Percentiles rank a stretch among this genome's conserved stretches.
phyloP scores from a whole-genome alignment of 1,140 invertebrate species.

The Leptinotarsa undecemlineata region DNA sequence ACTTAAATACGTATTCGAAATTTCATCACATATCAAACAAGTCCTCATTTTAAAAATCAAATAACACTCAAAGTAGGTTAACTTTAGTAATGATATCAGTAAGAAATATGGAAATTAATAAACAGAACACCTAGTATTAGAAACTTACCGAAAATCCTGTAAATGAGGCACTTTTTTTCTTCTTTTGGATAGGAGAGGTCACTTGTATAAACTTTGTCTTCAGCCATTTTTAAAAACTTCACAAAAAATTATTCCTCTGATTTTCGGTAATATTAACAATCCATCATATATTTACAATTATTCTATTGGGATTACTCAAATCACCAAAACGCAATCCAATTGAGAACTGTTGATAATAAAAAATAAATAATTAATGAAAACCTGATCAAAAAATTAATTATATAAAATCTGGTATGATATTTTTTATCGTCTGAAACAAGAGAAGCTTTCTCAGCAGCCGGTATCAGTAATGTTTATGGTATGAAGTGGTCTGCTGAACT shows the following conservation, averaged over 20 bases:
- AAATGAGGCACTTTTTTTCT: slow-evolving; percentile 52
- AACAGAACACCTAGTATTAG: neutral
- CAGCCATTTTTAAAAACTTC: slow-evolving; percentile 37
- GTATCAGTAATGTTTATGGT: neutral
- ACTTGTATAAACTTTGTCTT: slow-evolving; percentile 44
- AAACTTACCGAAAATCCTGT: slow-evolving; percentile 51
- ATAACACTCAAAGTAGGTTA: no score
- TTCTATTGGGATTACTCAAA: neutral
- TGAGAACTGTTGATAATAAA: neutral
- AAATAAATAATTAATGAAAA: neutral
- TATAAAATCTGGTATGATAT: neutral
- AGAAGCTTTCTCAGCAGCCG: neutral
- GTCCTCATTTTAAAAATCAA: no score
- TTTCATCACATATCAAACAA: no score
- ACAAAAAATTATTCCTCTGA: neutral
- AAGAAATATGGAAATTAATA: slow-evolving; percentile 4
- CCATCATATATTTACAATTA: slow-evolving; percentile 1
- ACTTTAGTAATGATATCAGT: neutral
- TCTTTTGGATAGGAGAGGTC: slow-evolving; percentile 49
- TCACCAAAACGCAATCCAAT: neutral
- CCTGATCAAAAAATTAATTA: neutral
- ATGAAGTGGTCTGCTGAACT: neutral
- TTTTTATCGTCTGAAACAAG: neutral
- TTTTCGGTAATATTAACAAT: neutral
- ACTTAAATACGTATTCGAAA: no score